phyloP scores from a whole-genome alignment of 35 echinoderm and acorn worm genomes.

The Hemicentrotus pulcherrimus region DNA sequence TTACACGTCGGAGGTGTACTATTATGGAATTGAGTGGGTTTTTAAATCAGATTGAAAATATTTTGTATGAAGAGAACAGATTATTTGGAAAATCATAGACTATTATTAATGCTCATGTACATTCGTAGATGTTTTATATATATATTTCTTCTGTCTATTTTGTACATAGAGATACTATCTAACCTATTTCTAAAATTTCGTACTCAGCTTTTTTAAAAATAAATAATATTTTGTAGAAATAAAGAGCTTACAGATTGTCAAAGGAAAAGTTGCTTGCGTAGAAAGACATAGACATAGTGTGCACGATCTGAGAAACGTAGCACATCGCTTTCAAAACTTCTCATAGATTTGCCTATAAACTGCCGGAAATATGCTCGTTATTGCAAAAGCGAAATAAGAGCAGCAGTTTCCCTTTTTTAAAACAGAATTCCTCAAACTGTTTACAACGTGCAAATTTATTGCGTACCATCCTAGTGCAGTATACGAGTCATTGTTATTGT shows the following conservation, averaged over 20 bases:
- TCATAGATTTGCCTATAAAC: not conserved
- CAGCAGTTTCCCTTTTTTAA: not conserved
- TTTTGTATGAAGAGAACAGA: conserved; percentile 48
- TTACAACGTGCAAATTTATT: not conserved
- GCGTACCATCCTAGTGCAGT: not conserved
- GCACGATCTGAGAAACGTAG: not conserved
- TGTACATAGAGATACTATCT: conserved; percentile 53
- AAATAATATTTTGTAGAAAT: conserved; percentile 47
- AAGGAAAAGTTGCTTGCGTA: conserved; percentile 31
- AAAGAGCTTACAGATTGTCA: conserved; percentile 30
- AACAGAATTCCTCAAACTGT: not conserved
- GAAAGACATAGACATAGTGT: conserved; percentile 21
- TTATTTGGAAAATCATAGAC: conserved; percentile 43
- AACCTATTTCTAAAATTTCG: conserved; percentile 47
- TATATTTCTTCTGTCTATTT: conserved; percentile 54
- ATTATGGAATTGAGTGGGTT: conserved; percentile 40
- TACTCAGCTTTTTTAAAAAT: conserved; percentile 44
- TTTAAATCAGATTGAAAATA: conserved; percentile 43
- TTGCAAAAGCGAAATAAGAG: not conserved
- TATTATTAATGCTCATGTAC: conserved; percentile 48
- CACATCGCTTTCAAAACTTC: not conserved
- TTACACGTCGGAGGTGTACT: conserved; percentile 37
- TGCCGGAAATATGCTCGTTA: not conserved
- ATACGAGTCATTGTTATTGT: not conserved
- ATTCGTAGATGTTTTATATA: conserved; percentile 52